Conservation (phyloP, 2,888 invertebrate species). For the Ectropis crepuscularia region DNA sequence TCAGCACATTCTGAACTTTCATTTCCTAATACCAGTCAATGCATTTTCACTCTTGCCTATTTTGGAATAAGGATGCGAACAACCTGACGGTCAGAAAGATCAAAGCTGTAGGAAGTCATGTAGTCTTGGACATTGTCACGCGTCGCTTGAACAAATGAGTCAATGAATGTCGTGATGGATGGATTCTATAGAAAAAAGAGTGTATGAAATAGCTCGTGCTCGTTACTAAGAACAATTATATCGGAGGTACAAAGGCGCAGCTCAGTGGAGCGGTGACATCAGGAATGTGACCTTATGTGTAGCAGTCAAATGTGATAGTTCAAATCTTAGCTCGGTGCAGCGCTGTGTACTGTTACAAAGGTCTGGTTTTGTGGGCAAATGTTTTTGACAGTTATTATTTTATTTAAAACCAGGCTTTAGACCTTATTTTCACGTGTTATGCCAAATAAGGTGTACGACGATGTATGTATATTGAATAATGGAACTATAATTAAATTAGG, state of each 20-base stretch:
- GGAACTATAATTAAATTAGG: too few species aligned
- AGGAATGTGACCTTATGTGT: slow-evolving; percentile 42
- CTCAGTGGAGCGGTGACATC: slow-evolving; percentile 36
- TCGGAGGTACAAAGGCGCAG: slow-evolving; percentile 27
- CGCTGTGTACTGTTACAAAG: slow-evolving; percentile 2
- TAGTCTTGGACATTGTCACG: slow-evolving; percentile 38
- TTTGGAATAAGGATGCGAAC: slow-evolving; percentile 19
- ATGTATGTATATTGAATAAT: too few species aligned
- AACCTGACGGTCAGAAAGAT: slow-evolving; percentile 7
- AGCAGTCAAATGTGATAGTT: slow-evolving; percentile 38
- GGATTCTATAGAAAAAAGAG: slow-evolving; percentile 34
- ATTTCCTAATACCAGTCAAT: background rate
- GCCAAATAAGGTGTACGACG: too few species aligned
- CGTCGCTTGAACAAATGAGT: slow-evolving; percentile 43
- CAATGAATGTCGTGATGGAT: slow-evolving; percentile 40
- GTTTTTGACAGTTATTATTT: slow-evolving; percentile 4
- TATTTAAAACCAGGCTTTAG: background rate
- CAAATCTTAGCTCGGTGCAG: slow-evolving; percentile 30
- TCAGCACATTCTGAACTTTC: slow-evolving; percentile 10
- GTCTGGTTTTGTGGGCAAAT: slow-evolving; percentile 3
- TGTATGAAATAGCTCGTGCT: slow-evolving; percentile 33
- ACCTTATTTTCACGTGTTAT: too few species aligned
- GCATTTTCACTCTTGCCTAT: slow-evolving; percentile 26
- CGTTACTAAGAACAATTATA: slow-evolving; percentile 36
- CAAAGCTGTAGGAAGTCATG: slow-evolving; percentile 33